A percentile compares a stretch with the other conserved stretches of the same genome.
These are phyloP conservation scores for Heliconius charithonia DNA, from an alignment of 2,888 invertebrate species.

Conservation along the genomic window DNA sequence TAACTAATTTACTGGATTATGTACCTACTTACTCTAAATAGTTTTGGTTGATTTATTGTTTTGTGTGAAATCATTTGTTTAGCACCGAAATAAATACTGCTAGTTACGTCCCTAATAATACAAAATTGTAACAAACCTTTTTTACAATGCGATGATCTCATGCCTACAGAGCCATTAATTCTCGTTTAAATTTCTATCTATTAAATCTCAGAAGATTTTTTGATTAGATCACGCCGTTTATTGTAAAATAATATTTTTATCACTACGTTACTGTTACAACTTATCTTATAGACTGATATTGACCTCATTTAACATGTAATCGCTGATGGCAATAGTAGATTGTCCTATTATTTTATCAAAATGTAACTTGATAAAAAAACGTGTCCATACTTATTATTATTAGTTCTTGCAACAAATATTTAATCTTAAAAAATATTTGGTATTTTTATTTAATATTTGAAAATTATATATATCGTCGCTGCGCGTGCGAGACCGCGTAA, in stretches of 20 bases:
- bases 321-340: conserved; percentile 43
- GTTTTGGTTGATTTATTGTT: no score
- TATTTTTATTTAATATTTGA: background rate
- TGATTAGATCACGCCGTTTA: background rate
- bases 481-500: no score
- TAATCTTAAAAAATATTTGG: background rate
- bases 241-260: conserved; percentile 33
- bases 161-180: background rate
- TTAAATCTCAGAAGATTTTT: background rate
- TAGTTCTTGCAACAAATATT: background rate
- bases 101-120: no score
- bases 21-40: background rate
- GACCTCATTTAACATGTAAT: conserved; percentile 58
- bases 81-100: no score
- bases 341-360: conserved; percentile 8
- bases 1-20: background rate
- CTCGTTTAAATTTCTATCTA: background rate
- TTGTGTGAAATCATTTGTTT: no score
- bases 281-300: conserved; percentile 57
- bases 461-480: no score
- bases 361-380: background rate
- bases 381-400: background rate
- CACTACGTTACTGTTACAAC: conserved; percentile 28
- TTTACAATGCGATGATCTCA: background rate
- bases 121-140: background rate